Conservation (phyloP, 2,113 vertebrate species). For the Muntiacus reevesi region DNA sequence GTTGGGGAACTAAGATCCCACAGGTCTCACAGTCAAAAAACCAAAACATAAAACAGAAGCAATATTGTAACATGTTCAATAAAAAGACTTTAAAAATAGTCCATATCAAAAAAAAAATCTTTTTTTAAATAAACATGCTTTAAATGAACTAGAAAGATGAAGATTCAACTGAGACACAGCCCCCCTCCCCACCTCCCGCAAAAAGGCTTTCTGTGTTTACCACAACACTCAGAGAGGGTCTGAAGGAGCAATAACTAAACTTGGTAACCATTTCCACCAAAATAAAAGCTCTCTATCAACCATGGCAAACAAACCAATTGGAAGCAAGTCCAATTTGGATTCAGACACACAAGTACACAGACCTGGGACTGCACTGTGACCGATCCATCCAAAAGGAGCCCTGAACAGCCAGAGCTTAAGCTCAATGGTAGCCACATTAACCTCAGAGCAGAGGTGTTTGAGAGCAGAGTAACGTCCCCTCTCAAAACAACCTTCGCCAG, state of each 20-base stretch:
- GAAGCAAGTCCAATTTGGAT: not conserved
- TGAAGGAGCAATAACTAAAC: not conserved
- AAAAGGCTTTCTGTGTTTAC: not conserved
- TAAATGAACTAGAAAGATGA: not conserved
- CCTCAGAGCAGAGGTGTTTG: not conserved
- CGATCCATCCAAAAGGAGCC: not conserved
- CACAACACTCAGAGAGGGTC: not conserved
- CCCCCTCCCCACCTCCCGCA: rapidly evolving
- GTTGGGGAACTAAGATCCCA: not conserved
- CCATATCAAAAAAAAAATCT: not conserved
- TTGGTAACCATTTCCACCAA: not conserved
- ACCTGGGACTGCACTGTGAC: not conserved
- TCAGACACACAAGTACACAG: not conserved
- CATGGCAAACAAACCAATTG: not conserved
- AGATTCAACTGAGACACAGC: not conserved
- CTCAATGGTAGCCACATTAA: not conserved
- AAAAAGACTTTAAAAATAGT: not conserved
- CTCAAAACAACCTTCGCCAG: not conserved
- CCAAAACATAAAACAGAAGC: not conserved
- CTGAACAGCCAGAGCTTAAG: not conserved
- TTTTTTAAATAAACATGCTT: not conserved
- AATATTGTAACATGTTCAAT: not conserved
- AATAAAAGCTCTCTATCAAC: not conserved
- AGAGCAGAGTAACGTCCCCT: not conserved
- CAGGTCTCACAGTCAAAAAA: not conserved